Evolutionary conservation across 2,888 invertebrate species (phyloP).

Genomic region (Hypomecis punctinalis): DNA sequence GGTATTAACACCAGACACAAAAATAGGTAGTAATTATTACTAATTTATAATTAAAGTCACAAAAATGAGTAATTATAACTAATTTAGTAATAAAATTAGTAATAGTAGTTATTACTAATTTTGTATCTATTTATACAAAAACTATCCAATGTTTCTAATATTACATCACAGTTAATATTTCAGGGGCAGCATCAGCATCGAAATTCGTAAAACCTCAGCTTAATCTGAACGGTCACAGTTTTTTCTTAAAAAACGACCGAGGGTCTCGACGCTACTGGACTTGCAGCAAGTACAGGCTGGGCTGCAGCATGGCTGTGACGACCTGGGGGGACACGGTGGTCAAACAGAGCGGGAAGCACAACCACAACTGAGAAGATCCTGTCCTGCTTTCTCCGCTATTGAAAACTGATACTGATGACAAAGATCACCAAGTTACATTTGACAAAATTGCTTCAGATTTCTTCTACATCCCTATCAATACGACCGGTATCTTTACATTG

Average conservation of each 20-base stretch:
- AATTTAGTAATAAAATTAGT: no score
- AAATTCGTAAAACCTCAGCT: slow-evolving; percentile 49
- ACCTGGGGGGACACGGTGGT: slow-evolving; percentile 42
- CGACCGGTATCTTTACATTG: slow-evolving; percentile 3
- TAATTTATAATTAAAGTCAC: no score
- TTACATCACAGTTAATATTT: slow-evolving; percentile 19
- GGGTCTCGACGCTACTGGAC: slow-evolving; percentile 45
- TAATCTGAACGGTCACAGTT: slow-evolving; percentile 46
- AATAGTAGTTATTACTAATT: no score
- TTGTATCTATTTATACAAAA: no score
- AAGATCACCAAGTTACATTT: background rate
- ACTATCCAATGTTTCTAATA: background rate
- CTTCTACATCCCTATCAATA: slow-evolving; percentile 7
- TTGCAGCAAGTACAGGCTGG: slow-evolving; percentile 49
- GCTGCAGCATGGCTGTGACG: slow-evolving; percentile 48
- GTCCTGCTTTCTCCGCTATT: background rate
- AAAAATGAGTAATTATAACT: no score
- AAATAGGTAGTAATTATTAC: no score
- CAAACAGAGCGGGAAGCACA: slow-evolving; percentile 43
- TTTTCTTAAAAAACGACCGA: slow-evolving; percentile 46
- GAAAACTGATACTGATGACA: background rate
- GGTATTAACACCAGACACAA: no score
- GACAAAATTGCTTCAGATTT: slow-evolving; percentile 2
- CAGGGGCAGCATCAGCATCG: slow-evolving; percentile 34
- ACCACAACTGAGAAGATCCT: slow-evolving; percentile 29